Conservation (phyloP, 1,140 invertebrate genomes). For the Aphelenchoides fujianensis region DNA sequence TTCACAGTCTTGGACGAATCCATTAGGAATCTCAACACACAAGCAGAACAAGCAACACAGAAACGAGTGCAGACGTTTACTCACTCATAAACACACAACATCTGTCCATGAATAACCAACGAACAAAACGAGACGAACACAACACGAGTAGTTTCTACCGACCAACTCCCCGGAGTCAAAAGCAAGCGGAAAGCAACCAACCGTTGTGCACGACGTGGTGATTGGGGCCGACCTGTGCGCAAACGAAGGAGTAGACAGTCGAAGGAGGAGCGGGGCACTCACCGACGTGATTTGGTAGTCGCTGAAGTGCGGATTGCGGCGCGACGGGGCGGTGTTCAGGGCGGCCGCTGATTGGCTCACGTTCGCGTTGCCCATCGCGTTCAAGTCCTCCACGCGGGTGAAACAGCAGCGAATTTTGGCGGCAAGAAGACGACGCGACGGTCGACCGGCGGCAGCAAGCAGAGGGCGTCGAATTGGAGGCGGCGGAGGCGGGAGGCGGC, state of each 20-base stretch:
- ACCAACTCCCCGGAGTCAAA: too few relatives aligned
- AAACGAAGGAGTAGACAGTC: too few relatives aligned
- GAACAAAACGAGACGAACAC: too few relatives aligned
- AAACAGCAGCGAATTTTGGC: background rate
- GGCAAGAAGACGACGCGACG: background rate
- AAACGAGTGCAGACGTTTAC: background rate
- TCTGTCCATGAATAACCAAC: background rate
- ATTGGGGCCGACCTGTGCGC: constrained; percentile 19
- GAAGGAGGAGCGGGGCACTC: too few relatives aligned
- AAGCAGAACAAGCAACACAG: background rate
- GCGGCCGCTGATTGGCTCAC: constrained; percentile 15
- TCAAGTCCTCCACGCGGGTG: background rate
- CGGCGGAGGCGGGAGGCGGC: background rate
- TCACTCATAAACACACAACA: constrained; percentile 1
- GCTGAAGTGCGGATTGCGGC: constrained; percentile 15
- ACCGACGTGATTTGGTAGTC: constrained; percentile 13
- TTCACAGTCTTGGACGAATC: too few relatives aligned
- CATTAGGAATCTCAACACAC: background rate
- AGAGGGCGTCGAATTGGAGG: background rate
- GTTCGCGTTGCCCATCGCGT: constrained; percentile 18
- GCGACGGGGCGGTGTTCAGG: constrained; percentile 4
- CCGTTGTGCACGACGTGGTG: constrained; percentile 21
- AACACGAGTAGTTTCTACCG: too few relatives aligned
- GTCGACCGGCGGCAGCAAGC: background rate
- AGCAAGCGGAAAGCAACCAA: background rate